Evolutionary conservation across 1,140 invertebrate genomes (phyloP).

Genomic region (Leptoteleia sp.): DNA sequence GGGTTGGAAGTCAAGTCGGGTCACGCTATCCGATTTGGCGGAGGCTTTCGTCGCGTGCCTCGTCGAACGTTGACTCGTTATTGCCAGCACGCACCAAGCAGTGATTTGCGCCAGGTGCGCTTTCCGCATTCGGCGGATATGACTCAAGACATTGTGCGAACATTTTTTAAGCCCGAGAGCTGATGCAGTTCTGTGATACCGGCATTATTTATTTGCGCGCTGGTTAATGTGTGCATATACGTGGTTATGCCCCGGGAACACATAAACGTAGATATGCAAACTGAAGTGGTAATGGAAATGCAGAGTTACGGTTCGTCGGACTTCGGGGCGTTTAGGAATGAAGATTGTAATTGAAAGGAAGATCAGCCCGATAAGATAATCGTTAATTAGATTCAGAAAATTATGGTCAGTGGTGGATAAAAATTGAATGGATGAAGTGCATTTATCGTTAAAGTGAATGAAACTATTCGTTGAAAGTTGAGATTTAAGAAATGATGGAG

Average conservation of each 20-base stretch:
- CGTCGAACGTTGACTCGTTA: constrained; percentile 54
- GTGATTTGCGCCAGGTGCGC: constrained; percentile 65
- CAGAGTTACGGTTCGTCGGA: constrained; percentile 18
- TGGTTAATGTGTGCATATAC: constrained; percentile 24
- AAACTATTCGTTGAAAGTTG: too few relatives aligned
- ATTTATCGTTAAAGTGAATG: too few relatives aligned
- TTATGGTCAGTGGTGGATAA: constrained; percentile 6
- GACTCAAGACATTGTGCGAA: constrained; percentile 62
- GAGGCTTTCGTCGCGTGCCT: constrained; percentile 58
- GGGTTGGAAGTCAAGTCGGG: constrained; percentile 53
- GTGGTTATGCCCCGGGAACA: not conserved
- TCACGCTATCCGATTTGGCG: constrained; percentile 64
- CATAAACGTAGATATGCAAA: constrained; percentile 55
- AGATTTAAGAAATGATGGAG: too few relatives aligned
- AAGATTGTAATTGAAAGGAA: constrained; percentile 43
- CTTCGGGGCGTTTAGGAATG: constrained; percentile 8
- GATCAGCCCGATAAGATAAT: constrained; percentile 19
- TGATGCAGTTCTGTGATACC: constrained; percentile 37
- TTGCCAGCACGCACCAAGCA: constrained; percentile 47
- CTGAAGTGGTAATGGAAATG: constrained; percentile 34
- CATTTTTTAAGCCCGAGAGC: constrained; percentile 39
- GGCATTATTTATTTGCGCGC: constrained; percentile 54
- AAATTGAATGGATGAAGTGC: constrained; percentile 11
- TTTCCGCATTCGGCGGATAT: constrained; percentile 59
- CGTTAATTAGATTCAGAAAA: constrained; percentile 14